Evolutionary conservation across 2,888 invertebrate species (phyloP), one percentile per base, ranked within the genome.

Genomic region (Dicroscelio sp.): DNA sequence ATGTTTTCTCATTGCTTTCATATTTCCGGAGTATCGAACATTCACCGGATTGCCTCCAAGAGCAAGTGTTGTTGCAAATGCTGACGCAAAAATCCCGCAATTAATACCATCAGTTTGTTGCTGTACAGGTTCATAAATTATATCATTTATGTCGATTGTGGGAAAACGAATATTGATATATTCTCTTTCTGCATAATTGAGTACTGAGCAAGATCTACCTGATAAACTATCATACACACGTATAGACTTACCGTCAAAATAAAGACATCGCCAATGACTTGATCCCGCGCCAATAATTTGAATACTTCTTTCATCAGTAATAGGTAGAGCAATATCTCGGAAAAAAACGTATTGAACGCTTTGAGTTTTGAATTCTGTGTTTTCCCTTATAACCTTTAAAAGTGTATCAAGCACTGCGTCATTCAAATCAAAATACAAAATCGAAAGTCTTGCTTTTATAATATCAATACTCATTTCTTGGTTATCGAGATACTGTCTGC

Each of bases 141-240:
- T 43, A 25, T 69, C 69, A 12, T 10, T 38, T 38, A 35, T 23
- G 10, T 25, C 12, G 10, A 69, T 25, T 30, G 3, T 71, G 2
- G 71, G 71, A 27, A 71, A 71, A 48, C 71, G 71, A 71, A 48
- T 48, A 43, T 23, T 30, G 30, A 71, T 71, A 23, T 69, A 69
- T 25, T 69, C 67, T 38, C 2, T 27, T 38, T 69, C 67, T 2
- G 14, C 20, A 23, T 17, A 38, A 69, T 38, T 17, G 35, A 30
- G 17, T 31, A 69, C 27, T 60, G 4, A 12, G 6, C 17, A 69
- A 23, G 23, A 52, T 2, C 52, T 52, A n/a, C 52, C 52, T 12
- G n/a, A 5, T 23, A 52, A 52, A 20, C 48, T 71, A 14, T 71
- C 48, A 30, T 48, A 71, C 6, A 71, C 30, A n/a, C 10, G 30